Percentiles rank a stretch among this genome's conserved stretches.
These are phyloP conservation scores for Unio delphinus DNA, from an alignment of 2,888 invertebrate genomes.

Conservation along the genomic window DNA sequence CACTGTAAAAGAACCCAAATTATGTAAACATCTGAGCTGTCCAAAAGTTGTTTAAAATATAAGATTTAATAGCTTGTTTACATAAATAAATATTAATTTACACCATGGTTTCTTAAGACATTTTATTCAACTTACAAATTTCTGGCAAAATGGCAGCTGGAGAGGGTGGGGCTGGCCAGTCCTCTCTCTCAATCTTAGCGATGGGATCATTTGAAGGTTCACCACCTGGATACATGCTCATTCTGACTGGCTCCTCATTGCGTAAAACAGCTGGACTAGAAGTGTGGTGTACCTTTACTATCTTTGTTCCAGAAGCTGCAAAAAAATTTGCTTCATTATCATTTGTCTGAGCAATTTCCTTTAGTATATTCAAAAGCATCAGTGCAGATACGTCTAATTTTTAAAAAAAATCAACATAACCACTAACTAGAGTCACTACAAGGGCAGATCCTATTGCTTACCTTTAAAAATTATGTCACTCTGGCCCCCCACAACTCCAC, in stretches of 20 bases:
- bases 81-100: too few species aligned
- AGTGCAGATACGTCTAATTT: too few species aligned
- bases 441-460: too few species aligned
- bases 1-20: too few species aligned
- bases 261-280: constrained; percentile 49
- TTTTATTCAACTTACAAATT: constrained; percentile 48
- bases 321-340: constrained; percentile 1
- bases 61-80: too few species aligned
- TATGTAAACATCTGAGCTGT: too few species aligned
- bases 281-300: constrained; percentile 47
- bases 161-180: constrained; percentile 65
- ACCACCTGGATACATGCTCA: constrained; percentile 65
- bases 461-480: too few species aligned
- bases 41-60: too few species aligned
- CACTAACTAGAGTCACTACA: too few species aligned
- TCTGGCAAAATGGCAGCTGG: constrained; percentile 64
- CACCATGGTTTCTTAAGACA: too few species aligned
- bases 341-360: neutral
- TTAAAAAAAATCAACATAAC: too few species aligned
- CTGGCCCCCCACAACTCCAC: too few species aligned
- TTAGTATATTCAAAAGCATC: neutral
- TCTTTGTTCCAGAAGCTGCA: constrained; percentile 49
- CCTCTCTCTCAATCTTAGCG: constrained; percentile 64
- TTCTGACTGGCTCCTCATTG: constrained; percentile 62
- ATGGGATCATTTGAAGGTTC: constrained; percentile 61